Evolutionary conservation across 1,140 invertebrate species (phyloP).

Genomic region (Ptiloglossa arizonensis): DNA sequence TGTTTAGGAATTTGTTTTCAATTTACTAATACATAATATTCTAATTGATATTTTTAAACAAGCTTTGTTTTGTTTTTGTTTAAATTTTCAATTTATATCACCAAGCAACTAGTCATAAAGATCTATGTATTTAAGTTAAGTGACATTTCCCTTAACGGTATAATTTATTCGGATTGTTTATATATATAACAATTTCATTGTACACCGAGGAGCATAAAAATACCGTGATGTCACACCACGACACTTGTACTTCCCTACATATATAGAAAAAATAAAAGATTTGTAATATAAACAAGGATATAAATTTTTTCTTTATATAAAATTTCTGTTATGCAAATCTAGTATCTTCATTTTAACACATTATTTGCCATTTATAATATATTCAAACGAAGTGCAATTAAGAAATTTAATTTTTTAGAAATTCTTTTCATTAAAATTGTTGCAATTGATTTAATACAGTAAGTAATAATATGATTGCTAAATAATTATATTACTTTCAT

Average conservation of each 20-base stretch:
- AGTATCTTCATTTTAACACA: slow-evolving; percentile 18
- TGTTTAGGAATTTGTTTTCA: too few relatives aligned
- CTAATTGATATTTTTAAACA: background rate
- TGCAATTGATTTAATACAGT: background rate
- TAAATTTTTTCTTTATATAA: background rate
- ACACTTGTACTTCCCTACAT: too few relatives aligned
- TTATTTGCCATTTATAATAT: slow-evolving; percentile 17
- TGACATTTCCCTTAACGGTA: background rate
- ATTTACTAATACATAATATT: too few relatives aligned
- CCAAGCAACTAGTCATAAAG: background rate
- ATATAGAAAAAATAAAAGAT: background rate
- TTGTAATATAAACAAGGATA: slow-evolving; percentile 5
- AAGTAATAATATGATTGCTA: background rate
- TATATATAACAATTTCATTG: background rate
- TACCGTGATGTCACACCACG: too few relatives aligned
- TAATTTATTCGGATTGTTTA: background rate
- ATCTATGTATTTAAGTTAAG: background rate
- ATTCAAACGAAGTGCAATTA: background rate
- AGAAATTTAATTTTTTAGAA: background rate
- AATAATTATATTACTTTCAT: background rate
- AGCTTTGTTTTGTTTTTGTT: background rate
- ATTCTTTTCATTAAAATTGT: background rate
- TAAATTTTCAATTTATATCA: slow-evolving; percentile 7
- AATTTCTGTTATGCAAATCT: slow-evolving; percentile 21
- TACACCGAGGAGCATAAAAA: too few relatives aligned